These are phyloP conservation scores for Lathamus discolor DNA, from an alignment of 2,113 vertebrate species.

Conservation along the genomic window DNA sequence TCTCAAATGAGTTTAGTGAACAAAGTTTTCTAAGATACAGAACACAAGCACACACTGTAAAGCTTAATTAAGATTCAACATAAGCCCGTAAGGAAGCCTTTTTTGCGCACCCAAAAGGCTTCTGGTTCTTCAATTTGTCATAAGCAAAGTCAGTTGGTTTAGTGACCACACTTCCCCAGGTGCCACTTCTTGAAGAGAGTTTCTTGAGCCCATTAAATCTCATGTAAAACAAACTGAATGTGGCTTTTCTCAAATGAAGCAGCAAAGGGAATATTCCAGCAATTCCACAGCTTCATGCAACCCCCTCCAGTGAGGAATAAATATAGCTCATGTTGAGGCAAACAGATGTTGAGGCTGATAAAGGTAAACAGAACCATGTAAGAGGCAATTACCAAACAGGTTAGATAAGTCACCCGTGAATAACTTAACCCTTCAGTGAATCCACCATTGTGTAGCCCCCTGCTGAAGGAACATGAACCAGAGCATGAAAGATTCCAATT, in stretches of 20 bases:
- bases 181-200: neutral
- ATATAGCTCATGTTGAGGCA: neutral
- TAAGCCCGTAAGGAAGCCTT: neutral
- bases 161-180: neutral
- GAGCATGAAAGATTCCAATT: neutral
- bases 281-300: neutral
- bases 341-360: conserved; percentile 57
- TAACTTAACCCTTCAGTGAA: conserved; percentile 48
- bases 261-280: neutral
- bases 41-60: neutral
- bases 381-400: conserved; percentile 24
- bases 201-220: neutral
- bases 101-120: neutral
- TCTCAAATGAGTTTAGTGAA: neutral
- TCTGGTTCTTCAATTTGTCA: neutral
- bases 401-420: conserved; percentile 24
- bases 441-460: neutral
- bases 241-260: neutral
- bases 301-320: conserved; percentile 17
- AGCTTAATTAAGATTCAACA: neutral
- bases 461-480: neutral
- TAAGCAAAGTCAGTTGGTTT: neutral
- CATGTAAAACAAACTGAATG: neutral
- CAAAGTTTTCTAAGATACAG: neutral
- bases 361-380: conserved; percentile 35